Evolutionary conservation across 2,797 vertebrate species (phyloP).

Genomic region (Synaphobranchus kaupii): DNA sequence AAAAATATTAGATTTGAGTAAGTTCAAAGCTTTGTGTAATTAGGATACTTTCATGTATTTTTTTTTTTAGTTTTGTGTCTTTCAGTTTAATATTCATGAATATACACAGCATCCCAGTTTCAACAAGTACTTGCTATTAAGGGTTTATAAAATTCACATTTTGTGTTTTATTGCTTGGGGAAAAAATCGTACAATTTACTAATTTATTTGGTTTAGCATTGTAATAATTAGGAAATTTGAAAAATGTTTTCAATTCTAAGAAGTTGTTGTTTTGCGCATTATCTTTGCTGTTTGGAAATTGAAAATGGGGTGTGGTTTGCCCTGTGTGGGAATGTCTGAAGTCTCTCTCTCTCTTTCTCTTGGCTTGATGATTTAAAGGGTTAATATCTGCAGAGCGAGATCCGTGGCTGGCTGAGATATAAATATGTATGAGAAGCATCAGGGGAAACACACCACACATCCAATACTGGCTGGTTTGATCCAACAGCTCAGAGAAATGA

Average conservation of each 20-base stretch:
- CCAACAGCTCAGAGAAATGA: slow-evolving; percentile 44
- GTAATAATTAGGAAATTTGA: neutral
- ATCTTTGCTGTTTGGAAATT: slow-evolving; percentile 95
- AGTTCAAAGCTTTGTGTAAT: too few relatives aligned
- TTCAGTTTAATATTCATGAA: too few relatives aligned
- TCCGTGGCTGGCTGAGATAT: slow-evolving; percentile 58
- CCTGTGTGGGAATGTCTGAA: neutral
- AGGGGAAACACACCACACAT: slow-evolving; percentile 62
- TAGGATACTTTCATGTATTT: too few relatives aligned
- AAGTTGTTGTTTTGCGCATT: slow-evolving; percentile 93
- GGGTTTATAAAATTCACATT: too few relatives aligned
- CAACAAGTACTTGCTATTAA: too few relatives aligned
- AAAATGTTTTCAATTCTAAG: slow-evolving; percentile 37
- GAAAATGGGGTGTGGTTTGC: slow-evolving; percentile 75
- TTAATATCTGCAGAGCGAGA: slow-evolving; percentile 62
- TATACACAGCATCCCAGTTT: too few relatives aligned
- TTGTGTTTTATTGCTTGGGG: neutral
- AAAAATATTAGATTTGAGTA: too few relatives aligned
- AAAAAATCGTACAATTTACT: neutral
- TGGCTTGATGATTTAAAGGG: slow-evolving; percentile 65
- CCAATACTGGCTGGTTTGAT: slow-evolving; percentile 56
- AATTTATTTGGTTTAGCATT: neutral
- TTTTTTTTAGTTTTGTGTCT: too few relatives aligned
- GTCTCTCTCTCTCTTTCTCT: neutral
- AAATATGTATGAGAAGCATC: slow-evolving; percentile 75